Conservation (phyloP, 1,140 invertebrate species). For the Lordiphosa stackelbergi region DNA sequence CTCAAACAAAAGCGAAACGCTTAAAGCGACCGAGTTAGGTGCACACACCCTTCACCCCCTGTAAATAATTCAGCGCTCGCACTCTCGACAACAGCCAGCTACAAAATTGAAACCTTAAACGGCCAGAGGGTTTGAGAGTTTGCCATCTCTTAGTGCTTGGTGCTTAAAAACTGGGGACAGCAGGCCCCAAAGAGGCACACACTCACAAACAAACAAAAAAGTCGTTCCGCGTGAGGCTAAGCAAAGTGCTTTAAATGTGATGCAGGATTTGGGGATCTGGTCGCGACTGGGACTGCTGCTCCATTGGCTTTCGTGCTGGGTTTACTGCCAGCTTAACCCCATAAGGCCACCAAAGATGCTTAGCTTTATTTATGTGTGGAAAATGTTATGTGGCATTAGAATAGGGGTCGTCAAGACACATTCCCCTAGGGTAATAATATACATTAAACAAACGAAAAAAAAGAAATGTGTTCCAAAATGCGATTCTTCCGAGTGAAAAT, state of each 20-base stretch:
- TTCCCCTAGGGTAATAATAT: slow-evolving; percentile 6
- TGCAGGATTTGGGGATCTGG: slow-evolving; percentile 27
- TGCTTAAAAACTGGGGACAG: slow-evolving; percentile 42
- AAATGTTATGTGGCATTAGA: slow-evolving; percentile 23
- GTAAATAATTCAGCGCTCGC: slow-evolving; percentile 58
- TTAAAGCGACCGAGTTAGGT: slow-evolving; percentile 28
- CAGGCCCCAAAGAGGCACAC: background rate
- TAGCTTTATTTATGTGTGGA: slow-evolving; percentile 64
- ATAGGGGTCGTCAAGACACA: slow-evolving; percentile 24
- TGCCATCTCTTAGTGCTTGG: slow-evolving; percentile 21
- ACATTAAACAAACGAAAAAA: no score
- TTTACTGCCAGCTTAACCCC: slow-evolving; percentile 57
- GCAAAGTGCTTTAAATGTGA: slow-evolving; percentile 52
- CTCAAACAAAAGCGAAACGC: slow-evolving; percentile 34
- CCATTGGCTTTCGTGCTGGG: slow-evolving; percentile 48
- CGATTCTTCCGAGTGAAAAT: no score
- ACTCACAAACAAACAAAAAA: slow-evolving; percentile 3
- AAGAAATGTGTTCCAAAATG: no score
- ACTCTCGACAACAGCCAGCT: slow-evolving; percentile 17
- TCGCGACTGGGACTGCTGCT: slow-evolving; percentile 9
- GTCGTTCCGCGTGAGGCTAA: slow-evolving; percentile 14
- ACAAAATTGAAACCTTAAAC: slow-evolving; percentile 63
- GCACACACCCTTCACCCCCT: background rate
- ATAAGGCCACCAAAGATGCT: slow-evolving; percentile 55
- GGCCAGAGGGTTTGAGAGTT: slow-evolving; percentile 28